Evolutionary conservation across 2,113 vertebrate genomes (phyloP), one percentile per base, ranked within the genome.

Genomic region (Anoura caudifer): DNA sequence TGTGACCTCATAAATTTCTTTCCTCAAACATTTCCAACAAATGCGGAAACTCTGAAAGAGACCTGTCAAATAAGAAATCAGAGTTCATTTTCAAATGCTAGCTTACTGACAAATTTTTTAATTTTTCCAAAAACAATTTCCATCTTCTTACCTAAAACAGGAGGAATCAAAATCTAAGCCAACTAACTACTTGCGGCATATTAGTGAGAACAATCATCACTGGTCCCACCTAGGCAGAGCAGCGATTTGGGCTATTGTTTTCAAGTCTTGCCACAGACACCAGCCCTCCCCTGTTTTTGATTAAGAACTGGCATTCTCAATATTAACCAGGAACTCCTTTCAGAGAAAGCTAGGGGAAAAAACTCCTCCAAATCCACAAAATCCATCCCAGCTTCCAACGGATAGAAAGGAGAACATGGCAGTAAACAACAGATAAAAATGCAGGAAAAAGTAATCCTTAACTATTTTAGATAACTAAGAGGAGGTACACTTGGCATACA

Each of bases 71-170:
- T 56, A 59, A 31, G 33, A 65, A 91, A 90, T 76, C n/a, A 72
- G 33, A 38, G 5, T 75, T 87, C 84, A 59, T 65, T 92, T 95
- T 89, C 17, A 93, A 94, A 65, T 15, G 47, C 59, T 52, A 72
- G 31, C 56, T 97, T 85, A 63, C 47, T 80, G 38, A 87, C 70
- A 96, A 83, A 86, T 82, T 36, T 52, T 90, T 59, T 72, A 22
- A 47, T 47, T 65, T 81, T 90, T 90, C 33, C 26, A 75, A 81
- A 94, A 65, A 9, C 20, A 96, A 96, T 91, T 63, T 96, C 28
- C 24, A 79, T 63, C 91, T 94, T 87, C 63, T 91, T 54, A 83
- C 26, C 54, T 26, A 50, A 84, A 91, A 82, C 63, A 45, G 54
- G 56, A 94, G 13, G 63, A 79, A 59, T 36, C n/a, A 28, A 52